These are phyloP conservation scores for Spilarctia lutea DNA, from an alignment of 2,888 invertebrate species.

Conservation along the genomic window DNA sequence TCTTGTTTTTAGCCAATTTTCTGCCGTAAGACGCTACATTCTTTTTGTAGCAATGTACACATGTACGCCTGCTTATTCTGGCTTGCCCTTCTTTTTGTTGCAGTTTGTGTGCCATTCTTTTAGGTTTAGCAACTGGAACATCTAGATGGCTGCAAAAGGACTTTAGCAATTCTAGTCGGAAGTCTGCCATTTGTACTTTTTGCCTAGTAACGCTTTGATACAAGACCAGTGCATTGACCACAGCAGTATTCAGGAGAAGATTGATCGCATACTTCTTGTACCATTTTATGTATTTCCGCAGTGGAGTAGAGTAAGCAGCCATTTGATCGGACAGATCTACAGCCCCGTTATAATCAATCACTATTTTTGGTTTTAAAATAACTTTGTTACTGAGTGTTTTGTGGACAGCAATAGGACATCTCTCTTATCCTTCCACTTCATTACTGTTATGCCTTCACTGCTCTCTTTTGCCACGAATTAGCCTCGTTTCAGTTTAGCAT, in stretches of 20 bases:
- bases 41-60: slow-evolving; percentile 27
- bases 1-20: slow-evolving; percentile 32
- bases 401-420: slow-evolving; percentile 33
- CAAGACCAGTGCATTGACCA: slow-evolving; percentile 29
- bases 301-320: slow-evolving; percentile 27
- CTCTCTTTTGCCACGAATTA: slow-evolving; percentile 26
- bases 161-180: slow-evolving; percentile 26
- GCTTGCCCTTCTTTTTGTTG: slow-evolving; percentile 29
- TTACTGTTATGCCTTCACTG: slow-evolving; percentile 22
- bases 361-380: slow-evolving; percentile 17
- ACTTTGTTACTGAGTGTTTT: slow-evolving; percentile 23
- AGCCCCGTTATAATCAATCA: slow-evolving; percentile 15
- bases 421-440: slow-evolving; percentile 33
- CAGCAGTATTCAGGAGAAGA: slow-evolving; percentile 27
- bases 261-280: slow-evolving; percentile 30
- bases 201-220: slow-evolving; percentile 27
- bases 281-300: slow-evolving; percentile 35
- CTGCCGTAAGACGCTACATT: slow-evolving; percentile 22
- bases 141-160: slow-evolving; percentile 26
- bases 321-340: slow-evolving; percentile 20
- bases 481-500: slow-evolving; percentile 34
- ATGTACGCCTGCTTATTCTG: slow-evolving; percentile 28
- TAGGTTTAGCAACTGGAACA: slow-evolving; percentile 27
- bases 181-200: slow-evolving; percentile 32
- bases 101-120: slow-evolving; percentile 24